Evolutionary conservation across 2,113 vertebrate species (phyloP).

Genomic region (Furnarius figulus): DNA sequence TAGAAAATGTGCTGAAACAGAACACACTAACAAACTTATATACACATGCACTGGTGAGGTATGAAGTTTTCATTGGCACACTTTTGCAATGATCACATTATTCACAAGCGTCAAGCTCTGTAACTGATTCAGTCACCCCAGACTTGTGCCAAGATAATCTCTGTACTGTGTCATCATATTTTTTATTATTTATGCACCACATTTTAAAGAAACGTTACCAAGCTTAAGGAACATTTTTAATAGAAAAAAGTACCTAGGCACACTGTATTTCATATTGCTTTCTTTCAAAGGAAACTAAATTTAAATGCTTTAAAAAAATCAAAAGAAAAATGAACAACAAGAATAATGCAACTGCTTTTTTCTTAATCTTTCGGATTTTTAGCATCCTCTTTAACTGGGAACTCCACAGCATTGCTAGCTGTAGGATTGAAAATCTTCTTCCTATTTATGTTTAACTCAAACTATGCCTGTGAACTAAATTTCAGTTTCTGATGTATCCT

Average conservation of each 20-base stretch:
- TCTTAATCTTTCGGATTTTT: background rate
- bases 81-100: conserved; percentile 27
- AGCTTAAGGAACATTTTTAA: background rate
- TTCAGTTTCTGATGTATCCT: background rate
- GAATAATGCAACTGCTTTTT: background rate
- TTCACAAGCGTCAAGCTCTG: conserved; percentile 1
- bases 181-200: background rate
- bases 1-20: background rate
- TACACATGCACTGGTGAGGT: background rate
- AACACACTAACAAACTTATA: background rate
- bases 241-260: background rate
- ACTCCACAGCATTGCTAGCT: background rate
- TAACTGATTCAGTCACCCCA: conserved; percentile 15
- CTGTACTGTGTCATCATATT: background rate
- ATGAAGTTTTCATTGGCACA: conserved; percentile 39
- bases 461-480: background rate
- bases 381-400: background rate
- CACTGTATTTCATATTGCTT: background rate
- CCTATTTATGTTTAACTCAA: background rate
- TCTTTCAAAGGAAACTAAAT: conserved; percentile 2
- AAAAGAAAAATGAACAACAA: background rate
- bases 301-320: background rate
- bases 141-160: conserved; percentile 17
- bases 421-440: background rate
- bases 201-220: background rate